Percentiles rank a stretch among this genome's conserved stretches.
These are phyloP conservation scores for Crenuchus spilurus DNA, from an alignment of 2,797 vertebrate genomes.

Conservation along the genomic window DNA sequence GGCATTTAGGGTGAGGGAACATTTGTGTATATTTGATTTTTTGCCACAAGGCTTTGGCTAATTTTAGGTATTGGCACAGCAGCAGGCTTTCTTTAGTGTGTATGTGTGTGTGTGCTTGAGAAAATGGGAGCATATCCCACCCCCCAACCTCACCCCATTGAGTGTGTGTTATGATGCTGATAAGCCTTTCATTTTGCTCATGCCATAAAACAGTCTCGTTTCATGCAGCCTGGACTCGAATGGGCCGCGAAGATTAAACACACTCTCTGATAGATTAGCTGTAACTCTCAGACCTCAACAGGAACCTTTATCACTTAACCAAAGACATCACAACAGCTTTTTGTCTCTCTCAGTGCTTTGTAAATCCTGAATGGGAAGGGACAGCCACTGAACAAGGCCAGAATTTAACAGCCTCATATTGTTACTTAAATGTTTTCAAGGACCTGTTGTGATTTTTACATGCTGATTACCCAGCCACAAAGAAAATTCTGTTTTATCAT, in stretches of 20 bases:
- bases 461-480: too few species aligned
- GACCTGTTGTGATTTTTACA: too few species aligned
- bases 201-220: conserved; percentile 41
- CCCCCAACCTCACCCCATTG: neutral
- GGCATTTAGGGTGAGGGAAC: too few species aligned
- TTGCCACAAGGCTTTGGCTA: too few species aligned
- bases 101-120: neutral
- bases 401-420: neutral
- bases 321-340: conserved; percentile 18
- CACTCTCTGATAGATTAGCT: conserved; percentile 20
- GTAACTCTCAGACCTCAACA: conserved; percentile 16
- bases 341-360: conserved; percentile 23
- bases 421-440: too few species aligned
- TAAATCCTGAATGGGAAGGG: conserved; percentile 12
- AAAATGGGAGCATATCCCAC: neutral
- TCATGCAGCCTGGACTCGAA: conserved; percentile 29
- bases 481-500: too few species aligned
- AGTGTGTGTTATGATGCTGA: conserved; percentile 49
- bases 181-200: conserved; percentile 45
- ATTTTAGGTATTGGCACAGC: too few species aligned
- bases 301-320: conserved; percentile 21
- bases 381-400: neutral
- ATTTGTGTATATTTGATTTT: too few species aligned
- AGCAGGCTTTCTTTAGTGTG: too few species aligned
- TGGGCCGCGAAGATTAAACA: conserved; percentile 37